phyloP scores from a whole-genome alignment of 2,888 invertebrate genomes.

The Cordilura impudica region DNA sequence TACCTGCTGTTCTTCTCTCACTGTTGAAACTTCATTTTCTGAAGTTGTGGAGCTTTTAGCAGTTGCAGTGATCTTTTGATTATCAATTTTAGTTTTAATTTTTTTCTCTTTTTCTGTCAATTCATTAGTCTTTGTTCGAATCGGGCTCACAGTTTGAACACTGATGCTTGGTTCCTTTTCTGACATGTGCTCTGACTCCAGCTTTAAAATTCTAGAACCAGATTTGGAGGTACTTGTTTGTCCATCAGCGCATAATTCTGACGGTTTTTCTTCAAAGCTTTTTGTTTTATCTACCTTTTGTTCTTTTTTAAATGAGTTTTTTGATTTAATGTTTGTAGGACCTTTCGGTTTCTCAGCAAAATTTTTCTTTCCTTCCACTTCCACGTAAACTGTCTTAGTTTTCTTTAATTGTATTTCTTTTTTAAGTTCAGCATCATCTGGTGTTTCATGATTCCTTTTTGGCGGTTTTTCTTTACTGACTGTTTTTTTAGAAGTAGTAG shows the following conservation, averaged over 20 bases:
- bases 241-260: neutral
- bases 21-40: neutral
- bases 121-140: neutral
- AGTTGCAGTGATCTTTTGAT: neutral
- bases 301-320: neutral
- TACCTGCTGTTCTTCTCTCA: neutral
- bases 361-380: neutral
- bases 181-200: neutral
- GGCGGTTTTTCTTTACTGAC: neutral
- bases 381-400: neutral
- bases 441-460: neutral
- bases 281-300: neutral
- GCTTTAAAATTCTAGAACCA: neutral
- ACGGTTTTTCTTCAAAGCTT: neutral
- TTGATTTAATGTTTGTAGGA: neutral
- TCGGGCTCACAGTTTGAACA: neutral
- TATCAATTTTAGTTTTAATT: neutral
- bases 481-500: neutral
- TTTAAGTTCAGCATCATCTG: constrained; percentile 15
- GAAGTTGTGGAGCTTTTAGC: constrained; percentile 2
- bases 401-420: neutral
- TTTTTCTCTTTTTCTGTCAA: neutral
- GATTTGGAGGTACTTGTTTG: neutral
- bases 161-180: neutral
- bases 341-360: constrained; percentile 11